Evolutionary conservation across 2,888 invertebrate species (phyloP).

Genomic region (Pristionchus mayeri): DNA sequence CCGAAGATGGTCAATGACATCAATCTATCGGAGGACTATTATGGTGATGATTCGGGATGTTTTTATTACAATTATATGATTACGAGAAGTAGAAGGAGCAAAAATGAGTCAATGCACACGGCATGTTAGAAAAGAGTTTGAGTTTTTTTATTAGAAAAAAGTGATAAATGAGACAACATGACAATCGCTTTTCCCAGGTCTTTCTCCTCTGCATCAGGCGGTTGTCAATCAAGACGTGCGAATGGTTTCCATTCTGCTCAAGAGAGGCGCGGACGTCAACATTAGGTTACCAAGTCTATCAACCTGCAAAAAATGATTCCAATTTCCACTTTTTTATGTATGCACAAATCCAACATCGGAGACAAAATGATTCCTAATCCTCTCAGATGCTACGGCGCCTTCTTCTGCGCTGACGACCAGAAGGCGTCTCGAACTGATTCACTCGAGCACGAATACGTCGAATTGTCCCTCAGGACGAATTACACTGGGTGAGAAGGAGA

Average conservation of each 20-base stretch:
- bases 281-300: background rate
- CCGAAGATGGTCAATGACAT: constrained; percentile 87
- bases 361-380: background rate
- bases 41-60: constrained; percentile 53
- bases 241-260: constrained; percentile 94
- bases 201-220: constrained; percentile 87
- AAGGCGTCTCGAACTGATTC: constrained; percentile 89
- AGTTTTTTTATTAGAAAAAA: too few species aligned
- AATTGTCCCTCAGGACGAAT: constrained; percentile 86
- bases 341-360: background rate
- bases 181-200: constrained; percentile 52
- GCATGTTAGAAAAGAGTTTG: too few species aligned
- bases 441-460: constrained; percentile 90
- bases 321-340: too few species aligned
- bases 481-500: constrained; percentile 88
- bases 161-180: too few species aligned
- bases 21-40: constrained; percentile 72
- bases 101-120: too few species aligned
- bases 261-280: constrained; percentile 91
- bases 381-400: constrained; percentile 86
- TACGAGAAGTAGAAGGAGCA: too few species aligned
- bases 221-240: constrained; percentile 98
- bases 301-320: too few species aligned
- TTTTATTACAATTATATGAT: background rate
- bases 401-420: constrained; percentile 89